Evolutionary conservation across 2,113 vertebrate genomes (phyloP), one percentile per base, ranked within the genome.

Genomic region (Fukomys damarensis): DNA sequence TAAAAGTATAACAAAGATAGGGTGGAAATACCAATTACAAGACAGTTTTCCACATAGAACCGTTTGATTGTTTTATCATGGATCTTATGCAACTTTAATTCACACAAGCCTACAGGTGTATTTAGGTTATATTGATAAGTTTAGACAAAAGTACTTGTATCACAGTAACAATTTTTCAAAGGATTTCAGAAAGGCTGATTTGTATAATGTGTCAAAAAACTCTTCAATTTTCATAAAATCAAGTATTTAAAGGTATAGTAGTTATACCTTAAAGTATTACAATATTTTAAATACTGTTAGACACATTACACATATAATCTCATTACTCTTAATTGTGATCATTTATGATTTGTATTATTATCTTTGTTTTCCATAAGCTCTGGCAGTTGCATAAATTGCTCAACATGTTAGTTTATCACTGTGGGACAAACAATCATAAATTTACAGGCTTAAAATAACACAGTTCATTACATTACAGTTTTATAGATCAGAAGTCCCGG

Each of bases 181-280:
- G 35, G 41, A 58, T 86, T 58, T 89, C 66, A 54, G 19, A 89
- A 93, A 52, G 8, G 19, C 3, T 88, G 22, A 84, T 32, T 83
- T 82, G 58, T 6, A 82, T 79, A 94, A n/a, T 58, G 46, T 79
- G 54, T 66, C 61, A 66, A 32, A 32, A 86, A 76, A 80, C n/a
- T 92, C 77, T 43, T 91, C 61, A 91, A 66, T 3, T 76, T 84
- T 96, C 43, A 77, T 86, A 70, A 77, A 91, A 66, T 56, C 52
- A 83, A 61, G 9, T 79, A 38, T 93, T 89, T 77, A 30, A 77
- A 28, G 38, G 30, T 56, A 91, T 1, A 35, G 8, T 86, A 74
- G 66, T 46, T 49, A 1, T 14, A 35, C 77, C 66, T 89, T 89
- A 70, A 52, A 59, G 83, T 82, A 59, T 77, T 79, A 58, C 17